phyloP scores from a whole-genome alignment of 2,888 invertebrate genomes.

The Tupiocoris notatus region DNA sequence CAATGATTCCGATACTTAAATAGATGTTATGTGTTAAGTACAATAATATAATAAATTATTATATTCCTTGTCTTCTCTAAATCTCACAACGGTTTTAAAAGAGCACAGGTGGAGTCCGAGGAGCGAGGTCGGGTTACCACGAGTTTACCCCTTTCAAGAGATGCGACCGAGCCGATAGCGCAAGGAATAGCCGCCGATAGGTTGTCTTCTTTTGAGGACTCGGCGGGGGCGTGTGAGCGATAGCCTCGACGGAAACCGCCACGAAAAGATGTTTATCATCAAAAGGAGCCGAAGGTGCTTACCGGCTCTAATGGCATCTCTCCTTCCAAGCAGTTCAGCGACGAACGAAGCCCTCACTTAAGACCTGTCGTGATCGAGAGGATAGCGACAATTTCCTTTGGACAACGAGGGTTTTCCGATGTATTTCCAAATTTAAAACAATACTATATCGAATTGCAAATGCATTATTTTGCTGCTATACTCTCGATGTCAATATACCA shows the following conservation, averaged over 20 bases:
- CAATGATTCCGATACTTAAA: no score
- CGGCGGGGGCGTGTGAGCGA: background rate
- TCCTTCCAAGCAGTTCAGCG: background rate
- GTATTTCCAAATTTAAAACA: no score
- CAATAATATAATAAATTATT: no score
- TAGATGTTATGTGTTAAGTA: no score
- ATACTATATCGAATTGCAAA: no score
- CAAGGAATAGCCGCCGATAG: background rate
- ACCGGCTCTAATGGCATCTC: background rate
- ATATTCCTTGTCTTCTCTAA: no score
- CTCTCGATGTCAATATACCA: no score
- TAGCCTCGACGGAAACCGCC: background rate
- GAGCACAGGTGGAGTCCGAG: background rate
- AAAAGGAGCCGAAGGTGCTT: background rate
- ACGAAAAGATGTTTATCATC: background rate
- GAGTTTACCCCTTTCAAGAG: background rate
- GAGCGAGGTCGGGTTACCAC: background rate
- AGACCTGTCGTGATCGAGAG: background rate
- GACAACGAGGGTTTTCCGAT: no score
- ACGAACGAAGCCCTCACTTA: background rate
- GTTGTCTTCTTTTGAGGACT: no score
- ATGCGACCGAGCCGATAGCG: background rate
- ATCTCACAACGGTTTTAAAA: no score
- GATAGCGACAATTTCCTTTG: no score
- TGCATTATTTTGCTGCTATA: no score